Evolutionary conservation across 2,888 invertebrate genomes (phyloP), one percentile per base, ranked within the genome.

Genomic region (Erpobdella octoculata): DNA sequence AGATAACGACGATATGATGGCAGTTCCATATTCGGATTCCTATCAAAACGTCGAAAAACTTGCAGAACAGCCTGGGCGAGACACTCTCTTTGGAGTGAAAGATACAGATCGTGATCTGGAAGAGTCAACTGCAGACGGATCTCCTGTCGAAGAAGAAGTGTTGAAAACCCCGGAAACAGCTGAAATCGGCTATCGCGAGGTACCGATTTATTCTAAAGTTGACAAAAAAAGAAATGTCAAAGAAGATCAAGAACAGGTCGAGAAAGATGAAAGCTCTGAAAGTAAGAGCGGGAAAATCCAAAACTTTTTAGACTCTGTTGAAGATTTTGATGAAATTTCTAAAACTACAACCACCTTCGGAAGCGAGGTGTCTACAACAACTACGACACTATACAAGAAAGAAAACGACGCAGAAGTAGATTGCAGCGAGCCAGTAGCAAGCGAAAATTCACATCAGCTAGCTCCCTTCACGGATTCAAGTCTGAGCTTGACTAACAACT

Each of bases 281-380:
- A 28, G 28, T 4, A 53, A 53, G 28, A 25, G 21, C 1, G 21
- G 28, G 18, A n/a, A 2, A 8, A 53, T 53, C 53, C 21, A 53
- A 21, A 53, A 28, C 53, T 53, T 53, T 28, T 53, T 53, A 21
- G 18, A 53, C 28, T 53, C 53, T 0, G 53, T 21, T 25, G 53
- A 53, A 53, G 53, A 62, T 33, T 62, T 62, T 31, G 62, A 62
- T 31, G 62, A 62, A 12, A 31, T 62, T 18, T 33, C 33, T 5
- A 62, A 35, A 31, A 28, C 35, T n/a, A 31, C 33, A n/a, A 62
- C 62, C n/a, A 62, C 62, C 6, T 62, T 62, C 35, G 62, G 62
- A 25, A 31, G n/a, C 6, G 35, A 35, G n/a, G 62, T 62, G 12
- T 62, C 62, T 1, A 62, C 62, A 28, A 35, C 31, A 8, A 62